Evolutionary conservation across 2,888 invertebrate species (phyloP), one percentile per base, ranked within the genome.

Genomic region (Amiota communis): DNA sequence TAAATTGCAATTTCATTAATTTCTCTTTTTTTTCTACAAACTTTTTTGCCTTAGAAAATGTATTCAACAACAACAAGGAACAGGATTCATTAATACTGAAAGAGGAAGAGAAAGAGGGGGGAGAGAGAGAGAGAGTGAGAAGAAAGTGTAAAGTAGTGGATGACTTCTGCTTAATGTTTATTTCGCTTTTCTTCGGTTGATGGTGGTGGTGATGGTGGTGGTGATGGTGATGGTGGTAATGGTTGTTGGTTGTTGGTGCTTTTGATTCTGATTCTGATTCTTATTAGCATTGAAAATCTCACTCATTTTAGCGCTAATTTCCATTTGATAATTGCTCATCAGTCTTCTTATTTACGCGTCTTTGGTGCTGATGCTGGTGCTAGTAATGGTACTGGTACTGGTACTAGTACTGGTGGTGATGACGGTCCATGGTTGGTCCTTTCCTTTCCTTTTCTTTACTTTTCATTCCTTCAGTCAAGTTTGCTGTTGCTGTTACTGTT

Each of bases 291-390:
- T 65, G 48, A 65, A 65, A 65, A 65, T 65, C 48, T 23, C 17
- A 65, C 65, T 65, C 36, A 64, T 64, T 59, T 17, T 56, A 64
- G 65, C 75, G 77, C 77, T 83, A 75, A 85, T 80, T 82, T 77
- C 76, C 77, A 81, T 85, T 84, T 78, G 76, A 72, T 79, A 79
- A 81, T 85, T 82, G 82, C 81, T 79, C 84, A 81, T 82, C 76
- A 81, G 82, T 65, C 74, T 74, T 72, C 68, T 75, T 76, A 80
- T 78, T 65, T 73, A 65, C 73, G 46, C 11, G 20, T 23, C 48
- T 65, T 63, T 20, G 17, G 47, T 20, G 20, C 17, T 49, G 12
- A 10, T n/a, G 36, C 3, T 36, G 36, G 36, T 36, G 36, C 2
- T 23, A 3, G 23, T 23, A 3, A 23, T 23, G 23, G 23, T 23